Percentiles rank a stretch among this genome's conserved stretches.
phyloP scores from a whole-genome alignment of 2,888 invertebrate species.

The Andrena bucephala region DNA sequence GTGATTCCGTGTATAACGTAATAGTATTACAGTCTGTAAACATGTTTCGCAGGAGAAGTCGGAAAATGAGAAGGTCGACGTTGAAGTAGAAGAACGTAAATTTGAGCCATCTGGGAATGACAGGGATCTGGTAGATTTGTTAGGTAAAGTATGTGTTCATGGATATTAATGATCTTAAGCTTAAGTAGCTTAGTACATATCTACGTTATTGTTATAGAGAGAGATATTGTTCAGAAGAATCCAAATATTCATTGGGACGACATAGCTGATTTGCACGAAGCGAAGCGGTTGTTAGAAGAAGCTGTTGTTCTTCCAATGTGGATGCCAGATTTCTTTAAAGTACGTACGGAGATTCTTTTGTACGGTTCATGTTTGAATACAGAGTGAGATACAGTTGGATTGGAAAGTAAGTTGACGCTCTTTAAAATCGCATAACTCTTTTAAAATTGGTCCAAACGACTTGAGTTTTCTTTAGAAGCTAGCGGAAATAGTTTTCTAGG shows the following conservation, averaged over 20 bases:
- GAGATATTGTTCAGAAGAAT: slow-evolving; percentile 98
- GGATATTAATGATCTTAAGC: neutral
- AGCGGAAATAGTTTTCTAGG: too few species aligned
- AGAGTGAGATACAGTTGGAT: neutral
- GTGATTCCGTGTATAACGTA: neutral
- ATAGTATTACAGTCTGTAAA: neutral
- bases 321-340: slow-evolving; percentile 99
- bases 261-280: slow-evolving; percentile 95
- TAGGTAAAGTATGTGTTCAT: slow-evolving; percentile 86
- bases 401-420: too few species aligned
- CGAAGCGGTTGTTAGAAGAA: slow-evolving; percentile 96
- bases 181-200: slow-evolving; percentile 45
- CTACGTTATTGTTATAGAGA: slow-evolving; percentile 77
- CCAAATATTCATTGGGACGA: slow-evolving; percentile 98
- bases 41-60: slow-evolving; percentile 86
- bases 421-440: too few species aligned
- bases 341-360: slow-evolving; percentile 78
- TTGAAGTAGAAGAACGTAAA: slow-evolving; percentile 90
- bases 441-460: too few species aligned
- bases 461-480: too few species aligned
- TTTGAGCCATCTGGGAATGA: slow-evolving; percentile 95
- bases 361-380: neutral
- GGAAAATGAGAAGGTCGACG: slow-evolving; percentile 89
- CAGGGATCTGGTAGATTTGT: slow-evolving; percentile 95
- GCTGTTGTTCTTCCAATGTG: slow-evolving; percentile 98